Evolutionary conservation across 2,888 invertebrate species (phyloP), one percentile per base, ranked within the genome.

Genomic region (Drosophila maculinotata): DNA sequence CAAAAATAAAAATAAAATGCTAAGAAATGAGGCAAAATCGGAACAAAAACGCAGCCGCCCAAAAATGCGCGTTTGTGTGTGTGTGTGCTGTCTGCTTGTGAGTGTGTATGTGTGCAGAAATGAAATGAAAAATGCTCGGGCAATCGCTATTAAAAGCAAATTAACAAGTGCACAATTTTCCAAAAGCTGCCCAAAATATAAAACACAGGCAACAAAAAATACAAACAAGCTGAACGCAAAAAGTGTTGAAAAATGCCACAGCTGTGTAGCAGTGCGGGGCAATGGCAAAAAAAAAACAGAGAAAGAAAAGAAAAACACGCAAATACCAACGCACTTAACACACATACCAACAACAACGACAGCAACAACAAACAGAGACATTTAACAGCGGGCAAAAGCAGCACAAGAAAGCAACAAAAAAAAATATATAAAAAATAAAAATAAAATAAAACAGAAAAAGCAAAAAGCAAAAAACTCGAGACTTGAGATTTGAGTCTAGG

Each of bases 301-400:
- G 12, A 20, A 30, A 12, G 12, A 31, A 49, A 63, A 49, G 52
- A 56, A 65, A 65, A 67, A 79, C 66, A 77, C 75, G 78, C 80
- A 82, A 86, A 84, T 81, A 83, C 70, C 79, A 77, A 87, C 87
- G 87, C 86, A 87, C 87, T 87, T 87, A 87, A 87, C 87, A 88
- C 77, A 85, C 83, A 82, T 77, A 75, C 69, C 60, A 59, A 74
- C 69, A 65, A 69, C 69, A 72, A 71, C 62, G 75, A 60, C 38
- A 56, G 17, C 36, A 17, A 42, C 36, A 65, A 60, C 44, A 59
- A 58, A 69, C 74, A 69, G 56, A 58, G 58, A 59, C 76, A 79
- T 77, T 76, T 70, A 65, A 53, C 33, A 53, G 64, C 65, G 57
- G 53, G 49, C 42, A 58, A 57, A 51, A 64, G 39, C 48, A 59